Conservation (phyloP, 2,113 vertebrate genomes). For the Dryoscopus gambensis region DNA sequence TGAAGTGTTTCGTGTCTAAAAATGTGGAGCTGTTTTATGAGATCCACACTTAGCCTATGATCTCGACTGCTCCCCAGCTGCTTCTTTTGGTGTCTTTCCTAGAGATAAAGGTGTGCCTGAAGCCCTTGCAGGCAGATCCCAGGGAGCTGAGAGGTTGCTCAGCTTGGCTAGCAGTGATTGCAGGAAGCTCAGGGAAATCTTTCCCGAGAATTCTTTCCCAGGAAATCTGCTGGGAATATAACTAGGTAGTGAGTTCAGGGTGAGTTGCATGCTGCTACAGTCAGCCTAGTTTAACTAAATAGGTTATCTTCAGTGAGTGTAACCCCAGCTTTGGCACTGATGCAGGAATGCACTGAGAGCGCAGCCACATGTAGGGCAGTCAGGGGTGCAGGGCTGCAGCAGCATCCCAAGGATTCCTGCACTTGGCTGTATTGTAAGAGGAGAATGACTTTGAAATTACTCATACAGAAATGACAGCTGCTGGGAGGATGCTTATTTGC, state of each 20-base stretch:
- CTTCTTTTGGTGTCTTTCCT: neutral
- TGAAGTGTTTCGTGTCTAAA: neutral
- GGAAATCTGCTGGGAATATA: neutral
- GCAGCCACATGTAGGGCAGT: fast-evolving
- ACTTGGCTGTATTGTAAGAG: neutral
- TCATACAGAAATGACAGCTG: neutral
- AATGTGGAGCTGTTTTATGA: neutral
- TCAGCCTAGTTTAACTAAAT: neutral
- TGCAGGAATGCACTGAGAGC: neutral
- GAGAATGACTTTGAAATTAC: neutral
- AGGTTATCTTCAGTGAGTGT: neutral
- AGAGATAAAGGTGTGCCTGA: neutral
- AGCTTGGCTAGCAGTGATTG: neutral
- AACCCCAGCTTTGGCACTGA: neutral
- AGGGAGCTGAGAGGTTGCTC: neutral
- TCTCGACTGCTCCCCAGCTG: neutral
- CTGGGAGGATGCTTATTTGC: neutral
- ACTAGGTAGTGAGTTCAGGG: neutral
- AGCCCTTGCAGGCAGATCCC: neutral
- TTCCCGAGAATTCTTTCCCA: neutral
- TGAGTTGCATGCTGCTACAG: neutral
- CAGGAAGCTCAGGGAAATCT: neutral
- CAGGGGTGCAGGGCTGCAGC: neutral
- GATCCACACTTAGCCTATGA: neutral
- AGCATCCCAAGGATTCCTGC: neutral